Conservation (phyloP, 2,888 invertebrate species). For the Epicampocera succincta region DNA sequence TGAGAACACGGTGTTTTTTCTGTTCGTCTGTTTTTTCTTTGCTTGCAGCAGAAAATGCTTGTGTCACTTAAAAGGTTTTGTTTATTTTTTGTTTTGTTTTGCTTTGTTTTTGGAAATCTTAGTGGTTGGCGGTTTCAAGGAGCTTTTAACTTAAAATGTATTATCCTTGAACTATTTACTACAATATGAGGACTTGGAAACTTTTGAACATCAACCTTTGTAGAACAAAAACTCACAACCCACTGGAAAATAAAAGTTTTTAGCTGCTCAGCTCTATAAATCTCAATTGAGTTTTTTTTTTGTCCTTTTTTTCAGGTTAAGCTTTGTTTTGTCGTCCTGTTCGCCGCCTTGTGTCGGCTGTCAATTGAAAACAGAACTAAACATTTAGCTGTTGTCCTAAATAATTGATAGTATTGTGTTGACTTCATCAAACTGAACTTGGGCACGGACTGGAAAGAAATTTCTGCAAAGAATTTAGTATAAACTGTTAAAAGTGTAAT, state of each 20-base stretch:
- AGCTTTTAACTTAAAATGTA: slow-evolving; percentile 33
- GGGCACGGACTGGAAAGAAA: too few relatives aligned
- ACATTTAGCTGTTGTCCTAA: background rate
- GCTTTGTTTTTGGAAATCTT: background rate
- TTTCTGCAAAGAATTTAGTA: background rate
- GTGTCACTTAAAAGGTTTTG: slow-evolving; percentile 48
- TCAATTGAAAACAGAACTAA: slow-evolving; percentile 17
- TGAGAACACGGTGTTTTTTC: slow-evolving; percentile 24
- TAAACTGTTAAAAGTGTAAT: background rate
- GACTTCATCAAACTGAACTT: too few relatives aligned
- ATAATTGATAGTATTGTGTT: background rate
- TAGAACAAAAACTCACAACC: slow-evolving; percentile 3
- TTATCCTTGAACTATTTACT: slow-evolving; percentile 65
- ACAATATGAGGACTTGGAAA: slow-evolving; percentile 6
- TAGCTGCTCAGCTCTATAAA: slow-evolving; percentile 35
- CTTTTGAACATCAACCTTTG: slow-evolving; percentile 24
- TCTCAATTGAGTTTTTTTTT: background rate
- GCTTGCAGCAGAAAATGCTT: slow-evolving; percentile 27
- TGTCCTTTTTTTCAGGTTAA: slow-evolving; percentile 8
- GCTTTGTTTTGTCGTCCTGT: background rate
- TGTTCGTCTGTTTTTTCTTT: background rate
- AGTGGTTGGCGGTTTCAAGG: slow-evolving; percentile 34
- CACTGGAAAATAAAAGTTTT: background rate
- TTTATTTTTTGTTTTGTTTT: background rate
- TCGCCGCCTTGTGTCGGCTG: background rate